Evolutionary conservation across 2,113 vertebrate species (phyloP).

Genomic region (Hemicordylus capensis): DNA sequence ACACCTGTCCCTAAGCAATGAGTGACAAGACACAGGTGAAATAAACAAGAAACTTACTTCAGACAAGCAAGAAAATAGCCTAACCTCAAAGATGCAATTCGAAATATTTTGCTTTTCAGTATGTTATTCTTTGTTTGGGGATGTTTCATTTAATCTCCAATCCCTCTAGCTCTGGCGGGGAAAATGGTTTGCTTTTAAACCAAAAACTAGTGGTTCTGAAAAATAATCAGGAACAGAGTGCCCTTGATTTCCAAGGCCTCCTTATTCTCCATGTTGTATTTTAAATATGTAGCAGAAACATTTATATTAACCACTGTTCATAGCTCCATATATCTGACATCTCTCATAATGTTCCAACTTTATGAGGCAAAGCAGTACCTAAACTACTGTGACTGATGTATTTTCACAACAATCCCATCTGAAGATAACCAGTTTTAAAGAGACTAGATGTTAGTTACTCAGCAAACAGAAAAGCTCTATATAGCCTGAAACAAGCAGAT

Average conservation of each 20-base stretch:
- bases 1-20: conserved; percentile 1
- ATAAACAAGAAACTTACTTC: too few relatives aligned
- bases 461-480: conserved; percentile 55
- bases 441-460: conserved; percentile 54
- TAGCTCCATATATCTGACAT: conserved; percentile 18
- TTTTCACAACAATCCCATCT: conserved; percentile 58
- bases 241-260: conserved; percentile 3
- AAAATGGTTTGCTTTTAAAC: background rate
- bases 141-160: background rate
- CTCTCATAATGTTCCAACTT: conserved; percentile 34
- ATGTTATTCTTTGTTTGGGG: background rate
- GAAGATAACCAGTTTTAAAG: conserved; percentile 46
- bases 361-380: conserved; percentile 15
- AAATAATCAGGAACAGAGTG: background rate
- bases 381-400: conserved; percentile 42
- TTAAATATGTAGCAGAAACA: background rate
- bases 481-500: conserved; percentile 51
- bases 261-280: conserved; percentile 18
- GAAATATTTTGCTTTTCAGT: background rate
- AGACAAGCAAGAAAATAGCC: too few relatives aligned
- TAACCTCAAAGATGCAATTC: background rate
- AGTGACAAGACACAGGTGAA: background rate
- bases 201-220: background rate
- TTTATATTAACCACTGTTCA: conserved; percentile 22
- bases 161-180: background rate